Evolutionary conservation across 2,888 invertebrate genomes (phyloP).

Genomic region (Linyphia triangularis): DNA sequence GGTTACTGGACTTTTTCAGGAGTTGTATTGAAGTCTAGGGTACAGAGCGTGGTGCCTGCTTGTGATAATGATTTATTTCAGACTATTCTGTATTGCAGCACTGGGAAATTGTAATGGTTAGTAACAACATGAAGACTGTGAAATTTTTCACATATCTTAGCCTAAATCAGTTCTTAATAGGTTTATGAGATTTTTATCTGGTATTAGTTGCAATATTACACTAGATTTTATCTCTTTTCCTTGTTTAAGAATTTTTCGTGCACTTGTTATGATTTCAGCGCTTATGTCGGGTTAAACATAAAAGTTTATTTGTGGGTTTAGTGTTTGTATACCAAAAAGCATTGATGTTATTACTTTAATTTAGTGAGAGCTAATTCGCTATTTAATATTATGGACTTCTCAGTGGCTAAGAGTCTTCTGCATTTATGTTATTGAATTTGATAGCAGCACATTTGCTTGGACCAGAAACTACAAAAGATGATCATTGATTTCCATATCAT

Average conservation of each 20-base stretch:
- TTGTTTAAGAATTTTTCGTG: not conserved
- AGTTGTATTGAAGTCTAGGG: slow-evolving; percentile 41
- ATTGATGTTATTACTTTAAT: not conserved
- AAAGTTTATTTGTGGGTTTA: not conserved
- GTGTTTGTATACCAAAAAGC: not conserved
- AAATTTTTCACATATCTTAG: slow-evolving; percentile 34
- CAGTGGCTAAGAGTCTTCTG: no score
- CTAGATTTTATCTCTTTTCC: not conserved
- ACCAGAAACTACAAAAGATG: not conserved
- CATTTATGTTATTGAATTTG: not conserved
- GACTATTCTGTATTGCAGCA: slow-evolving; percentile 6
- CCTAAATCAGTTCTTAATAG: not conserved
- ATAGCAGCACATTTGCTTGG: not conserved
- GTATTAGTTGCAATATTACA: not conserved
- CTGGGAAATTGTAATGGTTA: slow-evolving; percentile 31
- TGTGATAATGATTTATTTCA: slow-evolving; percentile 62
- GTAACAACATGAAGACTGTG: not conserved
- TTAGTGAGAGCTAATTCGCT: not conserved
- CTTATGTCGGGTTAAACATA: not conserved
- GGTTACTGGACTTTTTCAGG: slow-evolving; percentile 35
- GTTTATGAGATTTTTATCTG: not conserved
- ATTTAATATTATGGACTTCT: not conserved
- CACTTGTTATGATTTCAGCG: no score
- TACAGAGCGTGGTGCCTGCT: slow-evolving; percentile 70
- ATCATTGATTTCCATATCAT: not conserved